Percentiles rank a stretch among this genome's conserved stretches.
Evolutionary conservation across 30 jellyfish, hydroid and myxozoan genomes (phyloP).

Genomic region (Cassiopea andromeda): DNA sequence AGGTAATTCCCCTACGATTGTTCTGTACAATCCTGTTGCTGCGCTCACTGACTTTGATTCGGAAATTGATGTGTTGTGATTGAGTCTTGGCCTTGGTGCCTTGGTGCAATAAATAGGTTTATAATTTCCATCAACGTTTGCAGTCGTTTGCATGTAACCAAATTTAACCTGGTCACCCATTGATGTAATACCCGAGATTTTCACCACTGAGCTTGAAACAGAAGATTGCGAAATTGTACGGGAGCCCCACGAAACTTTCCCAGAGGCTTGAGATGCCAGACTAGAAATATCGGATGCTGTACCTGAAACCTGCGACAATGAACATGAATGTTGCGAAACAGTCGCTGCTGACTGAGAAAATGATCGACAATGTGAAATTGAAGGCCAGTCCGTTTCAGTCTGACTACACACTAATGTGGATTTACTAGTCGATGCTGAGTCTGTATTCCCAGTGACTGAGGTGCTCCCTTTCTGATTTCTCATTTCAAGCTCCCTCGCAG

Average conservation of each 20-base stretch:
- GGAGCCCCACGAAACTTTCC: neutral
- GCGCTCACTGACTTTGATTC: conserved; percentile 80
- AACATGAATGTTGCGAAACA: neutral
- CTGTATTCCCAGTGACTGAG: neutral
- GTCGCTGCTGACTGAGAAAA: neutral
- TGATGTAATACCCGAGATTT: conserved; percentile 70
- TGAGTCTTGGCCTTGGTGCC: conserved; percentile 89
- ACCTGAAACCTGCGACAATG: conserved; percentile 1
- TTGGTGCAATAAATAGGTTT: conserved; percentile 79
- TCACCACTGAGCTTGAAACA: conserved; percentile 45
- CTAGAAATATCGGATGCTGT: neutral
- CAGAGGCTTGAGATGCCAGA: neutral
- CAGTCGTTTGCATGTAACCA: conserved; percentile 66
- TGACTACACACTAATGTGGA: neutral
- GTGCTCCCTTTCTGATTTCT: neutral
- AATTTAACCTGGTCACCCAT: conserved; percentile 85
- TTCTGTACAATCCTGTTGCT: conserved; percentile 95
- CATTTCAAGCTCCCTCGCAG: conserved; percentile 13
- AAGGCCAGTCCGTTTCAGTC: neutral
- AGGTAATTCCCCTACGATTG: conserved; percentile 94
- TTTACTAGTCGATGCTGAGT: neutral
- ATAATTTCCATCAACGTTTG: conserved; percentile 70
- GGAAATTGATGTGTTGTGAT: conserved; percentile 73
- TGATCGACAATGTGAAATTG: neutral
- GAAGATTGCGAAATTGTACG: conserved; percentile 34